phyloP scores from a whole-genome alignment of 2,888 invertebrate genomes.

The Agonopterix arenella region DNA sequence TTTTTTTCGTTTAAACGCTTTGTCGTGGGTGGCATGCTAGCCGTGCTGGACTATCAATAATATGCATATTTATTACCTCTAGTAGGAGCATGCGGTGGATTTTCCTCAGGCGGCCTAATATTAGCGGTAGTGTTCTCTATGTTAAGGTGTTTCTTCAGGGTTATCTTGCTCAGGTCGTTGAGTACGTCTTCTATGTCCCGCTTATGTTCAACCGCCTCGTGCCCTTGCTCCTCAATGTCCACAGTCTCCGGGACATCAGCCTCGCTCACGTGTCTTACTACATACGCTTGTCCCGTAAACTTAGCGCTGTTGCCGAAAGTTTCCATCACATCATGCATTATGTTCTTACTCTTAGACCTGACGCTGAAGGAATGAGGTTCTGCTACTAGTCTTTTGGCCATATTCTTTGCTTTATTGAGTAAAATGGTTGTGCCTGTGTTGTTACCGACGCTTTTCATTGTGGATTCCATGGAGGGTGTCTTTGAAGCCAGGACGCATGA shows the following conservation, averaged over 20 bases:
- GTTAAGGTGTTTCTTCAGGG: slow-evolving; percentile 61
- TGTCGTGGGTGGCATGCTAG: too few species aligned
- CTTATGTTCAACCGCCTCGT: slow-evolving; percentile 47
- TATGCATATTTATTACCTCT: slow-evolving; percentile 30
- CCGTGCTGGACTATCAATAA: too few species aligned
- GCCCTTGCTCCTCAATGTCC: slow-evolving; percentile 49
- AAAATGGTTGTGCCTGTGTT: slow-evolving; percentile 62
- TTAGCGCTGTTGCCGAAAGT: slow-evolving; percentile 57
- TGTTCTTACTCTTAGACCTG: slow-evolving; percentile 43
- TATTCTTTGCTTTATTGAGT: slow-evolving; percentile 65
- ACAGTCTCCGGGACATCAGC: slow-evolving; percentile 42
- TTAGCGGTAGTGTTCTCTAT: slow-evolving; percentile 68
- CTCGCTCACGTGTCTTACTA: slow-evolving; percentile 59
- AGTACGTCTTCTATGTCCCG: slow-evolving; percentile 66
- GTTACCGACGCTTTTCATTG: slow-evolving; percentile 57
- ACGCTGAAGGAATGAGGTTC: slow-evolving; percentile 59
- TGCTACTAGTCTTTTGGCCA: slow-evolving; percentile 60
- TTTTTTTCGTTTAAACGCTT: too few species aligned
- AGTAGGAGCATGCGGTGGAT: slow-evolving; percentile 29
- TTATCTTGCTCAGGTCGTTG: slow-evolving; percentile 64
- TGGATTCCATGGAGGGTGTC: slow-evolving; percentile 62
- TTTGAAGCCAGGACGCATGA: slow-evolving; percentile 77
- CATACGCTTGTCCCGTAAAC: slow-evolving; percentile 41
- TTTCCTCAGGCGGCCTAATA: slow-evolving; percentile 55
- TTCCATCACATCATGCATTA: slow-evolving; percentile 72